Percentiles rank a stretch among this genome's conserved stretches.
phyloP scores from a whole-genome alignment of 2,888 invertebrate genomes.

The Boloria euphrosyne region DNA sequence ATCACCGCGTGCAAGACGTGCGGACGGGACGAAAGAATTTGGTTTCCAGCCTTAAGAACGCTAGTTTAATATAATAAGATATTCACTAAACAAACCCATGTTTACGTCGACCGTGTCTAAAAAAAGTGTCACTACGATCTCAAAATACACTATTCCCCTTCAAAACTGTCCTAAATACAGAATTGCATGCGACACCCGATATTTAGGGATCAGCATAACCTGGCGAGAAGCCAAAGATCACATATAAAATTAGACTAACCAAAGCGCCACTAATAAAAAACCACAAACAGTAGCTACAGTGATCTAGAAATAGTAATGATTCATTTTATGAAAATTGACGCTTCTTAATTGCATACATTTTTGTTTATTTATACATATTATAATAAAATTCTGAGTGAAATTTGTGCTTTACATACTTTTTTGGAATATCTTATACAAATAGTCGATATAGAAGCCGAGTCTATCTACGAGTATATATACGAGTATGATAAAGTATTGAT shows the following conservation, averaged over 20 bases:
- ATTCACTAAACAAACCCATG: background rate
- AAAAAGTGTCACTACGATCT: conserved; percentile 35
- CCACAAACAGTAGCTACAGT: conserved; percentile 21
- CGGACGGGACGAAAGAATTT: too few species aligned
- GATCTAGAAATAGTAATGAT: background rate
- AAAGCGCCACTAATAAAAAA: conserved; percentile 42
- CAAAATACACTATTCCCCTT: conserved; percentile 59
- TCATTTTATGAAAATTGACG: too few species aligned
- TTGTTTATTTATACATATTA: too few species aligned
- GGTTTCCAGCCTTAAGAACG: too few species aligned
- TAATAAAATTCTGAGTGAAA: too few species aligned
- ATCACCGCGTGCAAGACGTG: too few species aligned
- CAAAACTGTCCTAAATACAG: conserved; percentile 73
- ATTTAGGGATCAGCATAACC: conserved; percentile 69
- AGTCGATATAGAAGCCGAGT: too few species aligned
- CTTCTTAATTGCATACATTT: too few species aligned
- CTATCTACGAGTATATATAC: too few species aligned
- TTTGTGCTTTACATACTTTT: too few species aligned
- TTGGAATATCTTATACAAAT: too few species aligned
- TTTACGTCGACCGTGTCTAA: conserved; percentile 11
- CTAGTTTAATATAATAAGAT: background rate
- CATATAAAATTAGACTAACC: conserved; percentile 38
- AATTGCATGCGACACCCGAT: conserved; percentile 69
- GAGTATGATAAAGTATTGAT: too few species aligned
- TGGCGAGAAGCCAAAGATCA: conserved; percentile 61